Evolutionary conservation across 2,113 vertebrate genomes (phyloP).

Genomic region (Glaucomys volans): DNA sequence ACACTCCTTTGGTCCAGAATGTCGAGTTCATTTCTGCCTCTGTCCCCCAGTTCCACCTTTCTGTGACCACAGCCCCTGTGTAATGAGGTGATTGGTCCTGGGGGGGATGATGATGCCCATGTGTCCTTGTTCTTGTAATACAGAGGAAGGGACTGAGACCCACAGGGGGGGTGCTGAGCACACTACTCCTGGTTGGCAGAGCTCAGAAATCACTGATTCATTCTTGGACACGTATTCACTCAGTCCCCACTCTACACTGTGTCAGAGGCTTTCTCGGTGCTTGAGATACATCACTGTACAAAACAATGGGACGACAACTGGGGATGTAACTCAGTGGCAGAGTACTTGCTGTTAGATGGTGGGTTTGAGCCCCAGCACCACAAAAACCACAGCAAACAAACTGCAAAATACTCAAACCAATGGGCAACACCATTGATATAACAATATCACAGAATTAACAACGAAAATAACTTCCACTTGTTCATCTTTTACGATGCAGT

Average conservation of each 20-base stretch:
- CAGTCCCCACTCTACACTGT: not conserved
- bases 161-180: not conserved
- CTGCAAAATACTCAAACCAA: too few relatives aligned
- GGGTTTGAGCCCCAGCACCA: too few relatives aligned
- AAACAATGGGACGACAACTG: not conserved
- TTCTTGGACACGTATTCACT: not conserved
- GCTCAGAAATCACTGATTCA: not conserved
- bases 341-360: too few relatives aligned
- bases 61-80: not conserved
- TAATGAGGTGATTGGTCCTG: not conserved
- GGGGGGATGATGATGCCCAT: not conserved
- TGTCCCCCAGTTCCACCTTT: not conserved
- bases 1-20: not conserved
- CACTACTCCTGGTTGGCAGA: not conserved
- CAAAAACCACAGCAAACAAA: too few relatives aligned
- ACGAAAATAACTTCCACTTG: not conserved
- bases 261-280: not conserved
- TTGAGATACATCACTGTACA: not conserved
- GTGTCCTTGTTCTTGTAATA: not conserved
- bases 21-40: not conserved
- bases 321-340: too few relatives aligned
- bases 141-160: not conserved
- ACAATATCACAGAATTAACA: not conserved
- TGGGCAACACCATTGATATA: not conserved
- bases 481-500: not conserved